Conservation (phyloP, 2,797 vertebrate genomes). For the Hyperoplus immaculatus region DNA sequence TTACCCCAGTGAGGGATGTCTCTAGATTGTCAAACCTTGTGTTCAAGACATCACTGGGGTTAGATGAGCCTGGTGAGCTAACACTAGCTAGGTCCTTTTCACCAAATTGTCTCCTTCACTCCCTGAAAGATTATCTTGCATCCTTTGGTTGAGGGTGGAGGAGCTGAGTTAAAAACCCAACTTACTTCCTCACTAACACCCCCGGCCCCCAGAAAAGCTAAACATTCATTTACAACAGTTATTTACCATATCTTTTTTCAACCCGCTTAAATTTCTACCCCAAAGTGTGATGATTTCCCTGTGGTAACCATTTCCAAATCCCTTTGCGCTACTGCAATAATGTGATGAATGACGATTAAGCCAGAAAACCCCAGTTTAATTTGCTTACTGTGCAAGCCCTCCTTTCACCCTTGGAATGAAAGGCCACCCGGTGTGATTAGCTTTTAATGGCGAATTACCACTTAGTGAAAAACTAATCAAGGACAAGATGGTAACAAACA, state of each 20-base stretch:
- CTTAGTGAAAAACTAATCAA: constrained; percentile 2
- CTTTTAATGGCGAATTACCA: constrained; percentile 48
- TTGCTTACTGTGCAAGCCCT: constrained; percentile 35
- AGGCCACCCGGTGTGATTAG: constrained; percentile 31
- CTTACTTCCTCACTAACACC: too few relatives aligned
- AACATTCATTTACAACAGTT: not conserved
- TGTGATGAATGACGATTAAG: constrained; percentile 34
- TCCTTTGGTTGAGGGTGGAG: too few relatives aligned
- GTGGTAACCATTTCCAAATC: constrained; percentile 38
- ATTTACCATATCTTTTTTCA: not conserved
- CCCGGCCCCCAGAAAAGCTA: not conserved
- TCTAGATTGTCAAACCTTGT: too few relatives aligned
- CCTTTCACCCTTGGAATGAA: not conserved
- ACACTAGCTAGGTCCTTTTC: too few relatives aligned
- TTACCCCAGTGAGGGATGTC: too few relatives aligned
- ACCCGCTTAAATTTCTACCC: not conserved
- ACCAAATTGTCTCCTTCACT: too few relatives aligned
- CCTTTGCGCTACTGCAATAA: constrained; percentile 29
- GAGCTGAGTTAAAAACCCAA: too few relatives aligned
- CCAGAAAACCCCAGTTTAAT: constrained; percentile 43
- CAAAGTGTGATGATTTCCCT: constrained; percentile 26
- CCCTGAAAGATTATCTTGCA: too few relatives aligned
- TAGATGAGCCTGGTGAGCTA: too few relatives aligned
- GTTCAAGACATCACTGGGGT: too few relatives aligned
- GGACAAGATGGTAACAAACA: not conserved